phyloP scores from a whole-genome alignment of 2,888 invertebrate species.

The Gymnoscelis rufifasciata region DNA sequence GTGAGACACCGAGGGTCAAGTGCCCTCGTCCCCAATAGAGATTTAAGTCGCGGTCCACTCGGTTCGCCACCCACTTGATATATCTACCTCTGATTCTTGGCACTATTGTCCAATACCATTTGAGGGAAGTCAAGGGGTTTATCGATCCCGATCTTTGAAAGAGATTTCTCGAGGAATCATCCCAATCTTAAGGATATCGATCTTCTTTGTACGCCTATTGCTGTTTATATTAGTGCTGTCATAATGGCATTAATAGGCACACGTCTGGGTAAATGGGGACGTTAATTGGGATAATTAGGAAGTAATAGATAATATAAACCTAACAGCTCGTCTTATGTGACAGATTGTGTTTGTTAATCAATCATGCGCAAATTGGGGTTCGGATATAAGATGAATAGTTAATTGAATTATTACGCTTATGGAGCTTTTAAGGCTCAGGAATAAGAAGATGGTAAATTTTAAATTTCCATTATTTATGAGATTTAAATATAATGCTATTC shows the following conservation, averaged over 20 bases:
- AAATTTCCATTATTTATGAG: too few species aligned
- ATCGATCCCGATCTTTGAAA: conserved; percentile 18
- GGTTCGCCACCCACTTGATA: conserved; percentile 45
- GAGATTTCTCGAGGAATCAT: conserved; percentile 2
- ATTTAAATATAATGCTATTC: too few species aligned
- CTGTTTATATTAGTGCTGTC: not conserved
- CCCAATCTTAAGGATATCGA: conserved; percentile 4
- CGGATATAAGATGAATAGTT: too few species aligned
- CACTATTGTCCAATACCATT: conserved; percentile 45
- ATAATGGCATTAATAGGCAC: not conserved
- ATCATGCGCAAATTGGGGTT: too few species aligned
- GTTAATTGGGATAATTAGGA: too few species aligned
- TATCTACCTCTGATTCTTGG: conserved; percentile 38
- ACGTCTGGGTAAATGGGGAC: too few species aligned
- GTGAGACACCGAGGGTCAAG: conserved; percentile 51
- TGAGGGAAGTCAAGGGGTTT: conserved; percentile 28
- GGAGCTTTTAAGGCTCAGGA: too few species aligned
- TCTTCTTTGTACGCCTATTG: not conserved
- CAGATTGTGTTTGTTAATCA: too few species aligned
- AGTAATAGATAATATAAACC: too few species aligned
- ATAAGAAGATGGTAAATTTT: too few species aligned
- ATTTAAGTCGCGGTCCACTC: conserved; percentile 63
- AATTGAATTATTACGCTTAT: too few species aligned
- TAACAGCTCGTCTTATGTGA: too few species aligned
- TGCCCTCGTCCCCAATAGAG: conserved; percentile 55